A percentile compares a stretch with the other conserved stretches of the same genome.
phyloP scores from a whole-genome alignment of 64 coral and sea anemone genomes.

The Porites australiensis region DNA sequence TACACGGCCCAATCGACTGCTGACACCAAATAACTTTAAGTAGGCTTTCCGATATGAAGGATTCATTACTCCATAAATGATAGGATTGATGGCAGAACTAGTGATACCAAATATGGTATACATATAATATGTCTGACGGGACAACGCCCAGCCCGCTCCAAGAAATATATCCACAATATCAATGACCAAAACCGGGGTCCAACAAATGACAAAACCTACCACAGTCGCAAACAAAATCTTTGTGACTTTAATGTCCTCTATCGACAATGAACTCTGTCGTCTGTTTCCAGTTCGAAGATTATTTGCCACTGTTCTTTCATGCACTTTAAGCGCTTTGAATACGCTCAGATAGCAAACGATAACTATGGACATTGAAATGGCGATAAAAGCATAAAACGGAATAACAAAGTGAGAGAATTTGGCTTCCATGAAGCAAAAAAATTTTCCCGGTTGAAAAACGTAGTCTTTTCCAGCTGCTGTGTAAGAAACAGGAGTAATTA shows the following conservation, averaged over 20 bases:
- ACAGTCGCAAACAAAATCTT: constrained; percentile 46
- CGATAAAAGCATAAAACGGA: constrained; percentile 29
- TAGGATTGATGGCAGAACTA: constrained; percentile 24
- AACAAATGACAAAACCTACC: constrained; percentile 9
- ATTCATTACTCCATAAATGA: constrained; percentile 42
- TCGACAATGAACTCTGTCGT: background rate
- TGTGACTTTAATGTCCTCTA: constrained; percentile 65
- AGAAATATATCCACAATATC: constrained; percentile 28
- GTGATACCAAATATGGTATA: constrained; percentile 49
- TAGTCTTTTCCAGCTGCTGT: constrained; percentile 27
- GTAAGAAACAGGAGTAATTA: constrained; percentile 18
- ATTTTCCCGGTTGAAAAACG: constrained; percentile 48
- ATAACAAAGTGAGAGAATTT: constrained; percentile 5
- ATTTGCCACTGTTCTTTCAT: constrained; percentile 17
- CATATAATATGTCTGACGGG: constrained; percentile 25
- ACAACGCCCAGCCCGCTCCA: constrained; percentile 1
- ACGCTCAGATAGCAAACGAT: constrained; percentile 49
- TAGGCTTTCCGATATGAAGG: constrained; percentile 20
- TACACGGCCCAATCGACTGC: background rate
- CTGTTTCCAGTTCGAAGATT: background rate
- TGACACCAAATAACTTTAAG: background rate
- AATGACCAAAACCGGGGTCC: constrained; percentile 6
- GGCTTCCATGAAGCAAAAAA: constrained; percentile 31
- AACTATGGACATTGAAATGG: constrained; percentile 31
- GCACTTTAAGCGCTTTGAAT: constrained; percentile 30